phyloP scores from a whole-genome alignment of 2,888 invertebrate species.

The Aromia moschata region DNA sequence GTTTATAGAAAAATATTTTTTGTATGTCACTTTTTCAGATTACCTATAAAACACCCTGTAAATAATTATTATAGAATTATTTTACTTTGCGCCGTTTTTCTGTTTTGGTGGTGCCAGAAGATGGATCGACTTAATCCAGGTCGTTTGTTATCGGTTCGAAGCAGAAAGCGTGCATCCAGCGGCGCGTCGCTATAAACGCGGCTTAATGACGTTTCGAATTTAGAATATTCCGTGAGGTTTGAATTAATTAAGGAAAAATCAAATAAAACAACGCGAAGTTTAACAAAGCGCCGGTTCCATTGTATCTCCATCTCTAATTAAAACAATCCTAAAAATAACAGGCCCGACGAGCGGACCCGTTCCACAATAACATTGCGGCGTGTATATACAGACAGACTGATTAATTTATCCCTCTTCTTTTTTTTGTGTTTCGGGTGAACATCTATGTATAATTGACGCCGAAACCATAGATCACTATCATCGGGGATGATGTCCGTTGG shows the following conservation, averaged over 20 bases:
- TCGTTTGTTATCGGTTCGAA: too few relatives aligned
- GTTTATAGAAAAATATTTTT: too few relatives aligned
- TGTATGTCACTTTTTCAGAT: too few relatives aligned
- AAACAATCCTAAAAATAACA: constrained; percentile 24
- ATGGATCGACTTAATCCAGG: too few relatives aligned
- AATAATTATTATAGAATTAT: neutral
- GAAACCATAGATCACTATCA: constrained; percentile 27
- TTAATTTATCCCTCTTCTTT: constrained; percentile 10
- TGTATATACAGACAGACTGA: constrained; percentile 4
- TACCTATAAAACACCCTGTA: neutral
- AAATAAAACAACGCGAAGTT: constrained; percentile 19
- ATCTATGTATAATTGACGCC: constrained; percentile 19
- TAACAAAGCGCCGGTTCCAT: constrained; percentile 15
- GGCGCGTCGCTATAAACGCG: neutral
- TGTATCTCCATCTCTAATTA: constrained; percentile 17
- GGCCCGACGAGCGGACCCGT: constrained; percentile 5
- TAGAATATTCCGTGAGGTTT: constrained; percentile 9
- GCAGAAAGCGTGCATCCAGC: too few relatives aligned
- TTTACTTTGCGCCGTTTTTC: too few relatives aligned
- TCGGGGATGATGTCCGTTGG: constrained; percentile 8
- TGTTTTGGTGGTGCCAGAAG: too few relatives aligned
- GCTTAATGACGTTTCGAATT: constrained; percentile 4
- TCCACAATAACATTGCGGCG: constrained; percentile 16
- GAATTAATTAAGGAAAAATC: constrained; percentile 19
- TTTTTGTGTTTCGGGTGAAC: neutral